Percentiles rank a stretch among this genome's conserved stretches.
These are phyloP conservation scores for Euwallacea fornicatus DNA, from an alignment of 1,140 invertebrate species.

Conservation along the genomic window DNA sequence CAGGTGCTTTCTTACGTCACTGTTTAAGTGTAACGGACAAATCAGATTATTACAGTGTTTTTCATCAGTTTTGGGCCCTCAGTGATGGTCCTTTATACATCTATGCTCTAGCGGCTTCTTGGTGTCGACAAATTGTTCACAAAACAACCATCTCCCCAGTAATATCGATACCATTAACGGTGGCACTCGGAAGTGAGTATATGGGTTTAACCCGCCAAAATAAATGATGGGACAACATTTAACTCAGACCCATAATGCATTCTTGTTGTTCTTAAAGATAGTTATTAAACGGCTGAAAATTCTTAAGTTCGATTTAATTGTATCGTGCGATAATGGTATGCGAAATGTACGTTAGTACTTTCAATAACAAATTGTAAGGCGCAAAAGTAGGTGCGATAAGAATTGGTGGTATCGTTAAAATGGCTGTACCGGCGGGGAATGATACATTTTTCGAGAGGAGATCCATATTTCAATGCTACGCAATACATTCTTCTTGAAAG, in stretches of 20 bases:
- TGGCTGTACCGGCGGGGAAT: constrained; percentile 22
- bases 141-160: too few species aligned
- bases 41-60: too few species aligned
- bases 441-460: constrained; percentile 26
- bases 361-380: constrained; percentile 35
- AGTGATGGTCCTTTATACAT: too few species aligned
- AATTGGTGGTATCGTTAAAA: constrained; percentile 31
- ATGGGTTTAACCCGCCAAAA: neutral
- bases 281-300: constrained; percentile 32
- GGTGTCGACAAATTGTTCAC: too few species aligned
- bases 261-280: constrained; percentile 30
- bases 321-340: constrained; percentile 27
- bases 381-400: constrained; percentile 31
- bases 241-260: constrained; percentile 27
- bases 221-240: constrained; percentile 11
- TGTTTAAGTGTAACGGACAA: constrained; percentile 1
- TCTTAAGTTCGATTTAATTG: constrained; percentile 31
- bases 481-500: constrained; percentile 6
- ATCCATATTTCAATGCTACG: constrained; percentile 21
- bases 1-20: constrained; percentile 35
- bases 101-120: too few species aligned
- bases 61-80: too few species aligned
- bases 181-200: too few species aligned
- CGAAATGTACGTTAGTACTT: constrained; percentile 36
- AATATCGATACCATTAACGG: too few species aligned